These are phyloP conservation scores for Miichthys miiuy DNA, from an alignment of 2,797 vertebrate genomes.

Conservation along the genomic window DNA sequence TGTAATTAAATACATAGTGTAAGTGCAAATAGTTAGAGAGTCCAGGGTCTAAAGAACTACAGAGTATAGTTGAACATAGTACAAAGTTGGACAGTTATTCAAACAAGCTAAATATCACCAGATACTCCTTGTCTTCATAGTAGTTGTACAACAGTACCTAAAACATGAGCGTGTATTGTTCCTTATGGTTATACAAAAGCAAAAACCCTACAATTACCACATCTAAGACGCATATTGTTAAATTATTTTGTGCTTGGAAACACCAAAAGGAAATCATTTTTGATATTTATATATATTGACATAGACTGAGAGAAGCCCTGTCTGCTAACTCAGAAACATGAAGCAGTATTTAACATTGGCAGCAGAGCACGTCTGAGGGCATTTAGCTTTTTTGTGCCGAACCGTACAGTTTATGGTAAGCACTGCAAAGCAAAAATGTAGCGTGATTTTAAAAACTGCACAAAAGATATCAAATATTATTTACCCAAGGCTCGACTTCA, in stretches of 20 bases:
- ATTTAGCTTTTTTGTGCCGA: conserved; percentile 86
- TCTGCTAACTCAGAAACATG: conserved; percentile 91
- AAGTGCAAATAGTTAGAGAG: conserved; percentile 98
- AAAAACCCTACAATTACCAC: conserved; percentile 90
- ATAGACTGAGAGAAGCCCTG: conserved; percentile 89
- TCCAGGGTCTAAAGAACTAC: conserved; percentile 96
- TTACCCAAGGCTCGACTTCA: conserved; percentile 95
- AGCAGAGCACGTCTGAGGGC: conserved; percentile 86
- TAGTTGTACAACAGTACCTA: conserved; percentile 91
- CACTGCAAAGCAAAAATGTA: conserved; percentile 91
- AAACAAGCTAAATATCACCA: conserved; percentile 91
- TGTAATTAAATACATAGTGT: conserved; percentile 96
- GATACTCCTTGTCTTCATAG: conserved; percentile 92
- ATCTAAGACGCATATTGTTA: conserved; percentile 90
- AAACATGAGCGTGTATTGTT: conserved; percentile 91
- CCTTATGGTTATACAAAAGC: conserved; percentile 95
- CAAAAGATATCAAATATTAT: conserved; percentile 90
- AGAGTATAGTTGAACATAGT: conserved; percentile 95
- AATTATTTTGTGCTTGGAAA: conserved; percentile 94
- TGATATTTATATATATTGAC: conserved; percentile 88
- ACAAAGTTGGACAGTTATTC: conserved; percentile 96
- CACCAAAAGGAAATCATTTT: conserved; percentile 89
- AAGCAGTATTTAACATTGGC: conserved; percentile 92
- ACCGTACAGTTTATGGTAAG: conserved; percentile 90
- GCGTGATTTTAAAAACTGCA: conserved; percentile 84